phyloP scores from a whole-genome alignment of 2,797 vertebrate species.

The Sparidentex hasta region DNA sequence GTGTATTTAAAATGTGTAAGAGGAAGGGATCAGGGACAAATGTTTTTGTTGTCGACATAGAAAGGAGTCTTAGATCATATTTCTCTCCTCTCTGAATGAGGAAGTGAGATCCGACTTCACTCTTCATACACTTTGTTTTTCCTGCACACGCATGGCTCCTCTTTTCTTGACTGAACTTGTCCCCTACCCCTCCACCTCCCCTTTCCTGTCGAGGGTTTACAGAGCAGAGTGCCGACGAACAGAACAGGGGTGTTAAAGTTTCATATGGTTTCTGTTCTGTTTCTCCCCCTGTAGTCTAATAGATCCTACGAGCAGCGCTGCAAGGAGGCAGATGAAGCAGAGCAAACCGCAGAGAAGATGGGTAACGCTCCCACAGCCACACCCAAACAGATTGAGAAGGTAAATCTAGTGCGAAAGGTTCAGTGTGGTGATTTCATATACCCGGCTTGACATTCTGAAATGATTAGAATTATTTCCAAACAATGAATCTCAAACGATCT shows the following conservation, averaged over 20 bases:
- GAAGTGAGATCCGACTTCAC: constrained; percentile 44
- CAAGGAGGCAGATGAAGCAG: constrained; percentile 91
- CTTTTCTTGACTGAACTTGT: neutral
- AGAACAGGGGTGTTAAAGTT: neutral
- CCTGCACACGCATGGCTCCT: neutral
- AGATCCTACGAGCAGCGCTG: constrained; percentile 93
- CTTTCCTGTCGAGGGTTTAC: constrained; percentile 32
- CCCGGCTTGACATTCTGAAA: neutral
- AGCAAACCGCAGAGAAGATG: constrained; percentile 86
- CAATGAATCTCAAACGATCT: neutral
- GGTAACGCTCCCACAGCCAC: constrained; percentile 80
- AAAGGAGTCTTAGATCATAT: neutral
- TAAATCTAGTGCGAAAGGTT: constrained; percentile 57
- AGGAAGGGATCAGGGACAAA: neutral
- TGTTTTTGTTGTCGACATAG: neutral
- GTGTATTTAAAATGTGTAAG: neutral
- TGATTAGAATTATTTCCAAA: neutral
- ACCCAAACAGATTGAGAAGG: constrained; percentile 94
- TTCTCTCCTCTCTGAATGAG: constrained; percentile 30
- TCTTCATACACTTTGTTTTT: constrained; percentile 35
- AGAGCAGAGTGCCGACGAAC: neutral
- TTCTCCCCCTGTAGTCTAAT: constrained; percentile 86
- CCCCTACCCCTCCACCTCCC: neutral
- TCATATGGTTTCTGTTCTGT: constrained; percentile 45
- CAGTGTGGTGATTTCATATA: neutral